Evolutionary conservation across 2,113 vertebrate species (phyloP).

Genomic region (Engystomops pustulosus): DNA sequence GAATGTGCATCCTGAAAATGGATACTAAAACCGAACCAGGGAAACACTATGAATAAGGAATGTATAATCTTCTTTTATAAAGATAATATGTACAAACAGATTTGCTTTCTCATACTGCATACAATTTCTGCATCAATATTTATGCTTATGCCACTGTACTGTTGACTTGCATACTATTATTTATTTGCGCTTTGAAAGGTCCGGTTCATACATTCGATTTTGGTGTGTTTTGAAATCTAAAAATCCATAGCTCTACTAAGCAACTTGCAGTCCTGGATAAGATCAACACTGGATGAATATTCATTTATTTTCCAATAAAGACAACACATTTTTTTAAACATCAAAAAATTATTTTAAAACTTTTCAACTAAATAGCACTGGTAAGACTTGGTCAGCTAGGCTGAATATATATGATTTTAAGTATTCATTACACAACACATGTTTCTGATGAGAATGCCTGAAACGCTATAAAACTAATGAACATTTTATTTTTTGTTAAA

Average conservation of each 20-base stretch:
- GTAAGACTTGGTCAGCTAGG: neutral
- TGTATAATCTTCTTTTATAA: constrained; percentile 53
- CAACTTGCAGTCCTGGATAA: neutral
- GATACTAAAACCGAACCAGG: constrained; percentile 24
- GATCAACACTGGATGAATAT: constrained; percentile 44
- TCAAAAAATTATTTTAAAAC: neutral
- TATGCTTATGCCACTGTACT: constrained; percentile 50
- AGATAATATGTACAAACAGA: constrained; percentile 43
- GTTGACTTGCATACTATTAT: constrained; percentile 51
- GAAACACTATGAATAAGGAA: constrained; percentile 50
- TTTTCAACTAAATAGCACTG: neutral
- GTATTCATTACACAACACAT: neutral
- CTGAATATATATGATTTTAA: neutral
- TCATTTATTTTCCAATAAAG: constrained; percentile 6
- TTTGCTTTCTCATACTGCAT: constrained; percentile 51
- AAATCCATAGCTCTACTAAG: constrained; percentile 9
- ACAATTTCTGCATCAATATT: constrained; percentile 50
- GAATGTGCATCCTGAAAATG: constrained; percentile 21
- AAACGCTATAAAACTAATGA: neutral
- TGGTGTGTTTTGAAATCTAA: constrained; percentile 40
- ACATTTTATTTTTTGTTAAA: constrained; percentile 4
- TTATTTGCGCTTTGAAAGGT: constrained; percentile 50
- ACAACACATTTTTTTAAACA: neutral
- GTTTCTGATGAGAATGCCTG: neutral
- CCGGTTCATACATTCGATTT: constrained; percentile 30